Percentiles rank a stretch among this genome's conserved stretches.
phyloP scores from a whole-genome alignment of 2,113 vertebrate species.

The Campylomormyrus numenius region DNA sequence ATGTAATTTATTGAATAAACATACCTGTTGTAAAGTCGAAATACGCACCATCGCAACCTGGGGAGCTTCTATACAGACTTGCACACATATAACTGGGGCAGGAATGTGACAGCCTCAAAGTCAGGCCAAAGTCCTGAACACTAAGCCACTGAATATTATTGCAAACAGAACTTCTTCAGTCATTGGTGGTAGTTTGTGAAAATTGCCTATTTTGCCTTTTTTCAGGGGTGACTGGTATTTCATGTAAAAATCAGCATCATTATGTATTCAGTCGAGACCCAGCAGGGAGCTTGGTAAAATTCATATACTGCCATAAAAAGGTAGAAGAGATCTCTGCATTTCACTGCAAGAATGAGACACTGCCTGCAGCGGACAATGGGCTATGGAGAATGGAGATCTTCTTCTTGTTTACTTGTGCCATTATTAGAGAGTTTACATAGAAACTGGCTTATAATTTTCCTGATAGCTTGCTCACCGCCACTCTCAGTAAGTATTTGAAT shows the following conservation, averaged over 20 bases:
- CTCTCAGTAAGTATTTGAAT: neutral
- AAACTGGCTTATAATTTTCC: neutral
- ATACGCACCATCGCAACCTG: too few species aligned
- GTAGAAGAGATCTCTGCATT: neutral
- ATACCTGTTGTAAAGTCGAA: too few species aligned
- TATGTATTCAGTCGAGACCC: neutral
- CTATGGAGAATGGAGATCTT: neutral
- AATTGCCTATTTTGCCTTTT: neutral
- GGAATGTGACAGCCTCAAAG: neutral
- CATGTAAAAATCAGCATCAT: slow-evolving; percentile 6
- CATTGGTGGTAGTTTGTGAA: neutral
- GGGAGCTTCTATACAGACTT: neutral
- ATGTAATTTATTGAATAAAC: too few species aligned
- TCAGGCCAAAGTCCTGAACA: neutral
- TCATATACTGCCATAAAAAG: neutral
- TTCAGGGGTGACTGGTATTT: neutral
- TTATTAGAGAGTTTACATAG: neutral
- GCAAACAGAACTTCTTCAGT: neutral
- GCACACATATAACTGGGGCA: neutral
- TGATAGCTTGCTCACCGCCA: neutral
- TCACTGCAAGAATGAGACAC: neutral
- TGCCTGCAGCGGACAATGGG: neutral
- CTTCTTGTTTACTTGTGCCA: neutral
- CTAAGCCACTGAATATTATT: neutral
- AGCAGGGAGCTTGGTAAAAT: neutral